phyloP scores from a whole-genome alignment of 2,888 invertebrate genomes.

The Branchellion lobata region DNA sequence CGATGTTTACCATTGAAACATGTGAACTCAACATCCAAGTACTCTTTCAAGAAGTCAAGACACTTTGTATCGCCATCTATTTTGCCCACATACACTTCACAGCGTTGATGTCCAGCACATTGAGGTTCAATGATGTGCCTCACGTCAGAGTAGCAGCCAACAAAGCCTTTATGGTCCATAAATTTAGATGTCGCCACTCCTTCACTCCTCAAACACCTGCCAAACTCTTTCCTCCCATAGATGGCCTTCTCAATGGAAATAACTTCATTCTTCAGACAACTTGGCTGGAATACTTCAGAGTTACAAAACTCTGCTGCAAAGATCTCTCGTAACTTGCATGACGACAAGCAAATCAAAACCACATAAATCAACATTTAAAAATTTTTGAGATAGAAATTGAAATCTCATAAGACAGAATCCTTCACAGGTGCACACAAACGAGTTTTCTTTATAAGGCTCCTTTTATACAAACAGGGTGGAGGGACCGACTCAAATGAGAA shows the following conservation, averaged over 20 bases:
- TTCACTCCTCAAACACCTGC: slow-evolving; percentile 26
- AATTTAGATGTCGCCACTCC: not conserved
- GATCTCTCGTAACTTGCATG: no score
- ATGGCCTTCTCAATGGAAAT: slow-evolving; percentile 16
- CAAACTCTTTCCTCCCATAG: slow-evolving; percentile 33
- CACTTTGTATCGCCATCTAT: not conserved
- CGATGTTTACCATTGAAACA: slow-evolving; percentile 13
- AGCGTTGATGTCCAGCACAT: not conserved
- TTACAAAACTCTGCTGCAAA: slow-evolving; percentile 36
- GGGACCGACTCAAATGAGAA: no score
- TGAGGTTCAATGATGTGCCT: slow-evolving; percentile 16
- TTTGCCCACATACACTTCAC: not conserved
- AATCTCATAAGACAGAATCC: no score
- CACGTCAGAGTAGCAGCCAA: slow-evolving; percentile 32
- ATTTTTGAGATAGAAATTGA: no score
- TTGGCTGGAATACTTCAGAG: slow-evolving; percentile 39
- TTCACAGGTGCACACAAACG: no score
- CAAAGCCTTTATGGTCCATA: not conserved
- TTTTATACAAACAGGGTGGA: no score
- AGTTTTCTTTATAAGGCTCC: no score
- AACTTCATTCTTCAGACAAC: slow-evolving; percentile 21
- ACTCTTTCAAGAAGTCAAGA: not conserved
- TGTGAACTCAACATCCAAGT: slow-evolving; percentile 20
- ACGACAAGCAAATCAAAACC: no score
- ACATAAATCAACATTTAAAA: no score